Base-by-base conservation (phyloP, 1,140 invertebrate genomes). In the Cydia splendana region DNA sequence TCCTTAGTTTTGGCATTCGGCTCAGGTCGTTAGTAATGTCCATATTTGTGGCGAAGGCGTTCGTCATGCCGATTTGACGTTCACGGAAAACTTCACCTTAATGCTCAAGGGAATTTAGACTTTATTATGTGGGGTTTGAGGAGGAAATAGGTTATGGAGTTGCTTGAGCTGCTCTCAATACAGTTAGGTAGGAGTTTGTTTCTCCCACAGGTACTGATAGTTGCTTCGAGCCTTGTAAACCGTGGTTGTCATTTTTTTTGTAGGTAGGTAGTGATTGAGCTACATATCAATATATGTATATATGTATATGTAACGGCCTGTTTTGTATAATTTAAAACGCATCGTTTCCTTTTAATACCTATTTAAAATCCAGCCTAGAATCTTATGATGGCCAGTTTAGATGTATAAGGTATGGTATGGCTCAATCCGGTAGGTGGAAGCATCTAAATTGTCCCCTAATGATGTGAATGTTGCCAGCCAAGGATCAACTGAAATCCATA, bases 11-110 rank as follows among this genome's bases (percentile, higher is more conserved):
- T 71, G 73, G 20, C 73, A 74, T 53, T 45, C n/a, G 71, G n/a
- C 10, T 74, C 38, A 73, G 42, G n/a, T 51, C 45, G 38, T 74
- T 74, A 74, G 73, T 18, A 74, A 74, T 74, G 73, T 53, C 73
- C 73, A 53, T 74, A 53, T 45, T 24, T 34, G 80, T 10, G n/a
- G 67, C 18, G 34, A 34, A 38, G 38, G n/a, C 67, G 67, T 20
- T 42, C 34, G 15, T 38, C 30, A 38, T 71, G 67, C 67, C 30
- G 7, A 24, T 24, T 24, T 24, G 57, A 24, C 7, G 18, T 62
- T 62, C 20, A 62, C 20, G n/a, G 57, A 62, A 24, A 53, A n/a
- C 51, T 62, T 62, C 57, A n/a, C 57, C 5, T 5, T n/a, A 20
- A 24, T 6, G 4, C 20, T 2, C 7, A 24, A 62, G 10, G 57